phyloP scores from a whole-genome alignment of 1,140 invertebrate species.

The Arctopsyche grandis region DNA sequence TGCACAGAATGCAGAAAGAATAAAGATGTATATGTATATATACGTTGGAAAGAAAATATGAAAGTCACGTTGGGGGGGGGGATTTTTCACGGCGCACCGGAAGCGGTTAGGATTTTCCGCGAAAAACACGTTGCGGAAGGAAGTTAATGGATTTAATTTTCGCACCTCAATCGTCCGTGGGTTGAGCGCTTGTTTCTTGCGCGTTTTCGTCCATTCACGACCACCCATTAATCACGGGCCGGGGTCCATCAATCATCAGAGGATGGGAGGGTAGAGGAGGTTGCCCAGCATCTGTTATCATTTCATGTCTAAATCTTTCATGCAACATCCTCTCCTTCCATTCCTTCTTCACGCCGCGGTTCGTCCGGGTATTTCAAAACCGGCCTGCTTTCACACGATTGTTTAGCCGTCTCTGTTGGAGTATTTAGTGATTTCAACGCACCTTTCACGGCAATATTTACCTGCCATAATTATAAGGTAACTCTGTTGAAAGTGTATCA shows the following conservation, averaged over 20 bases:
- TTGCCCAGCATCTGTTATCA: slow-evolving; percentile 45
- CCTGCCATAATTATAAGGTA: no score
- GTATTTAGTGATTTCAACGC: no score
- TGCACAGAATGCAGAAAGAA: no score
- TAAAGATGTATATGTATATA: no score
- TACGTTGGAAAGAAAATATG: background rate
- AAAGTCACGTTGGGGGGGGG: background rate
- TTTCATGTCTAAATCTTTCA: slow-evolving; percentile 46
- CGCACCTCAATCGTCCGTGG: slow-evolving; percentile 34
- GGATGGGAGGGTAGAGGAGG: background rate
- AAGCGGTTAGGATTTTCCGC: background rate
- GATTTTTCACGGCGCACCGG: background rate
- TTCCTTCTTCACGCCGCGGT: background rate
- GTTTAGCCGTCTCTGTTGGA: no score
- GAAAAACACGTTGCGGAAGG: slow-evolving; percentile 23
- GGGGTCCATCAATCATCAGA: slow-evolving; percentile 43
- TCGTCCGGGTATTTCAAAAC: no score
- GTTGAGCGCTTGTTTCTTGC: slow-evolving; percentile 30
- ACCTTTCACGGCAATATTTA: no score
- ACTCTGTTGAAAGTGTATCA: no score
- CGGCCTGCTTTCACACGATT: no score
- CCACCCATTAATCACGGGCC: slow-evolving; percentile 35
- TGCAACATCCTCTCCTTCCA: slow-evolving; percentile 23
- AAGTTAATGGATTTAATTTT: slow-evolving; percentile 46
- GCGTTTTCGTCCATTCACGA: slow-evolving; percentile 9